Conservation (phyloP, 2,113 vertebrate species). For the Tyto alba region DNA sequence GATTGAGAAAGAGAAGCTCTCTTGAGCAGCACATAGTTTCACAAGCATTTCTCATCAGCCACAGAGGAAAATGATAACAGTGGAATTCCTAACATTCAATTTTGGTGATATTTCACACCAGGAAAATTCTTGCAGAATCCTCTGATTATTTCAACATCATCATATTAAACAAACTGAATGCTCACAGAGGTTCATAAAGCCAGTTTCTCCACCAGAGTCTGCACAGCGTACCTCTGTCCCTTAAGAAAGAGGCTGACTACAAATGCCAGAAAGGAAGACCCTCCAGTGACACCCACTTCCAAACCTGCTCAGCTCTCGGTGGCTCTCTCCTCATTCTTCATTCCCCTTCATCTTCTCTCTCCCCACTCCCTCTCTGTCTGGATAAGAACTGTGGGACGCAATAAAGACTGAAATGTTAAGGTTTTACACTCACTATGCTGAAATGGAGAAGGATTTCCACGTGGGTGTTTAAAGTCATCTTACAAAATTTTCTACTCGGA, state of each 20-base stretch:
- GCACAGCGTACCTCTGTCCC: background rate
- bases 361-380: background rate
- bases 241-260: background rate
- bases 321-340: background rate
- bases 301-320: background rate
- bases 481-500: background rate
- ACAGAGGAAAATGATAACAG: slow-evolving; percentile 10
- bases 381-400: accelerated
- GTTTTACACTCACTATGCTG: background rate
- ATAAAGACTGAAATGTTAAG: background rate
- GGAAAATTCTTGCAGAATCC: slow-evolving; percentile 57
- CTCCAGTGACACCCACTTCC: background rate
- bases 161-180: slow-evolving; percentile 40
- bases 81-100: slow-evolving; percentile 43
- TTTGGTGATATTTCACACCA: slow-evolving; percentile 46
- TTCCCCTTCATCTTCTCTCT: background rate
- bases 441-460: background rate
- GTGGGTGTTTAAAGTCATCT: background rate
- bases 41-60: background rate
- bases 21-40: background rate
- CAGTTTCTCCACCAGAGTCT: background rate
- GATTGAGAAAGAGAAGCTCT: slow-evolving; percentile 10
- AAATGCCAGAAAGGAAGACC: background rate
- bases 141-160: slow-evolving; percentile 54
- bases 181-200: background rate